A percentile compares a stretch with the other conserved stretches of the same genome.
Evolutionary conservation across 2,888 invertebrate species (phyloP).

Genomic region (Protophormia terraenovae): DNA sequence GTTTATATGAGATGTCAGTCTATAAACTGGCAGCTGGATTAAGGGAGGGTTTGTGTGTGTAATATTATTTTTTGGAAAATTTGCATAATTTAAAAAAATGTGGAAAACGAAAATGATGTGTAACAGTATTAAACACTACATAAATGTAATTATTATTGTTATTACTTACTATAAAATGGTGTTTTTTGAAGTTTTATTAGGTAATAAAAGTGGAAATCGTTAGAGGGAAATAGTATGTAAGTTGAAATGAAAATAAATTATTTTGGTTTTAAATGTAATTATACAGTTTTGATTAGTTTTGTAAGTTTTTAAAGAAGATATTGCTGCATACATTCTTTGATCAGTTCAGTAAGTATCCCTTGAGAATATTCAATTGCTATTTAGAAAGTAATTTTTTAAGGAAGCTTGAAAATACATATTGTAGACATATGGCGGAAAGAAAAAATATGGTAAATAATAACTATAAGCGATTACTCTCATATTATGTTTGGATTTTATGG

Average conservation of each 20-base stretch:
- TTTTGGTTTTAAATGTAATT: background rate
- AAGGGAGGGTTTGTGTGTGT: slow-evolving; percentile 55
- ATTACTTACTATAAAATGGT: slow-evolving; percentile 26
- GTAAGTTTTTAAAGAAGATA: background rate
- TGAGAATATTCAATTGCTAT: no score
- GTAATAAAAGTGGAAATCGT: background rate
- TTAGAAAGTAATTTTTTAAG: no score
- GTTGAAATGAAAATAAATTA: background rate
- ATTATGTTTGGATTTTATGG: no score
- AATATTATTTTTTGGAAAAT: slow-evolving; percentile 49
- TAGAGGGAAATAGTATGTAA: background rate
- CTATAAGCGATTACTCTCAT: no score
- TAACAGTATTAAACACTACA: slow-evolving; percentile 79
- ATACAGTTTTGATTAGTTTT: background rate
- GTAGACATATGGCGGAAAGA: no score
- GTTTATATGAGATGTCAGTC: slow-evolving; percentile 46
- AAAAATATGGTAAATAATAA: no score
- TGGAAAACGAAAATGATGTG: slow-evolving; percentile 70
- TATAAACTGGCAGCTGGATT: slow-evolving; percentile 46
- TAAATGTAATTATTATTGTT: slow-evolving; percentile 75
- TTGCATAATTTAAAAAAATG: slow-evolving; percentile 66
- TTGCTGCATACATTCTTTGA: no score
- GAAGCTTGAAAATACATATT: no score
- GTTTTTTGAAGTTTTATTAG: background rate
- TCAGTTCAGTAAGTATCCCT: no score